Evolutionary conservation across 1,140 invertebrate genomes (phyloP).

Genomic region (Leptopilina clavipes): DNA sequence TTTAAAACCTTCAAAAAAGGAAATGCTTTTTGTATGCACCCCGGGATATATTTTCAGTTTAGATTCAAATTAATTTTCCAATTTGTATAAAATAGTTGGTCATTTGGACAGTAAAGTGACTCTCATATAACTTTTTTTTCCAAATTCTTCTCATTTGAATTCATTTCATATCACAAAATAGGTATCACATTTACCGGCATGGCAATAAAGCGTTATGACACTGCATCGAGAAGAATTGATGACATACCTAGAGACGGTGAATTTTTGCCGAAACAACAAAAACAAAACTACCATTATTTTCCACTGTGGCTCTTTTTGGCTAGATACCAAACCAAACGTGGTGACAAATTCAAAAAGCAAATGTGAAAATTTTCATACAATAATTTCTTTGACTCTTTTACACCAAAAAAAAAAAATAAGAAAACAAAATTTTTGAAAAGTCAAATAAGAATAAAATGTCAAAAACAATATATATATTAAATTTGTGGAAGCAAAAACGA

Average conservation of each 20-base stretch:
- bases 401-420: too few species aligned
- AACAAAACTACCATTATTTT: background rate
- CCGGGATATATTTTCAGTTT: background rate
- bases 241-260: background rate
- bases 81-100: background rate
- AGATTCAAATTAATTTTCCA: background rate
- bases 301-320: slow-evolving; percentile 16
- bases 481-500: too few species aligned
- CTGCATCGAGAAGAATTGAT: background rate
- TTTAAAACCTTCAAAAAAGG: too few species aligned
- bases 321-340: background rate
- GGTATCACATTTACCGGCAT: background rate
- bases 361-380: background rate
- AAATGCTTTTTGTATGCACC: too few species aligned
- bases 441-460: too few species aligned
- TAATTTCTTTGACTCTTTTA: too few species aligned
- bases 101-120: background rate
- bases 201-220: background rate
- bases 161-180: background rate
- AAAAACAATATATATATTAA: too few species aligned
- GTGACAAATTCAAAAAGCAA: slow-evolving; percentile 22
- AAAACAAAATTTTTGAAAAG: too few species aligned
- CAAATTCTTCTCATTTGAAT: background rate
- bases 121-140: background rate
- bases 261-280: slow-evolving; percentile 8